phyloP scores from a whole-genome alignment of 1,140 invertebrate species.

The Dreissena polymorpha region DNA sequence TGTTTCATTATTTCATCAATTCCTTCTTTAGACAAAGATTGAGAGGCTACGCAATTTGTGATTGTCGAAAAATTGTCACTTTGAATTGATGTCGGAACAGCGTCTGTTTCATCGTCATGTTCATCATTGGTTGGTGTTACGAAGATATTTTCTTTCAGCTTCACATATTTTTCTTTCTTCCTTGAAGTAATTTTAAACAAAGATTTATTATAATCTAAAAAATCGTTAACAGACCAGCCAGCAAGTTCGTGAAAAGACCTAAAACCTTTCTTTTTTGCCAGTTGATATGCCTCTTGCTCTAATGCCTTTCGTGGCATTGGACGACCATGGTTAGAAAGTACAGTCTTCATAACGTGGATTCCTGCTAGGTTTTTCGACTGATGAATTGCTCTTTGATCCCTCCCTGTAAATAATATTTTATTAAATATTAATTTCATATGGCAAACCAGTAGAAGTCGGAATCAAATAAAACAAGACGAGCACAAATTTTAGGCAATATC shows the following conservation, averaged over 20 bases:
- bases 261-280: not conserved
- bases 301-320: not conserved
- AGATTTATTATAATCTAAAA: not conserved
- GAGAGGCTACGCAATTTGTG: not conserved
- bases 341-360: not conserved
- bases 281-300: not conserved
- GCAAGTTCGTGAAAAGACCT: not conserved
- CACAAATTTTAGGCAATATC: no score
- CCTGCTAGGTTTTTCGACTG: not conserved
- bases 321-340: not conserved
- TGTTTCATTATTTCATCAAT: not conserved
- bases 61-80: not conserved
- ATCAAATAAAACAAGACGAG: no score
- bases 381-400: not conserved
- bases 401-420: not conserved
- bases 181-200: not conserved
- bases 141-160: not conserved
- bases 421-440: not conserved
- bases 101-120: not conserved
- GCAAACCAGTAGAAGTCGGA: no score
- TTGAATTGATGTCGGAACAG: not conserved
- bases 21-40: not conserved
- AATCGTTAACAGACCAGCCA: not conserved
- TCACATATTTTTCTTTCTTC: not conserved
- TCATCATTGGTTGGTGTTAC: not conserved